Evolutionary conservation across 1,140 invertebrate species (phyloP), one percentile per base, ranked within the genome.

Genomic region (Glomeris maerens): DNA sequence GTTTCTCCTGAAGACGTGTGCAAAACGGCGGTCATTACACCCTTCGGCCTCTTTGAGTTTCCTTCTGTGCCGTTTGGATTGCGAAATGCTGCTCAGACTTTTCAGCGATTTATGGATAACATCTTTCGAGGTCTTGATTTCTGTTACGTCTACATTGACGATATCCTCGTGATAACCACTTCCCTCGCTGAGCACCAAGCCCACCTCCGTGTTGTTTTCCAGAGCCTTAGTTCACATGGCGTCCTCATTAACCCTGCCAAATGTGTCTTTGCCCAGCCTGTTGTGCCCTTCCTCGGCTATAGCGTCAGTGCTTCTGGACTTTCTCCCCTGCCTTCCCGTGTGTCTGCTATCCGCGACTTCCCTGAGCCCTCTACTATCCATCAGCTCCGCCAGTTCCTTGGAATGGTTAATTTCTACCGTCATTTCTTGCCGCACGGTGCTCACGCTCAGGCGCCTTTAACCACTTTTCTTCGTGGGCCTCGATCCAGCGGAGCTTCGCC

Each of bases 81-180:
- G 20, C 51, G 47, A 21, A 70, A 69, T 55, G 61, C 64, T 22
- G 62, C 64, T n/a, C 55, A 62, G 14, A 61, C 65, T 20, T 76
- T 74, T 54, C 68, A 74, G 57, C 49, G 72, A 13, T 64, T 68
- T 13, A 73, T 77, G 45, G 61, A 72, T 54, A 27, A 62, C n/a
- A 59, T 72, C 1, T 56, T 72, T 1, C 49, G 63, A 23, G 65
- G 59, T 4, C 54, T 61, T 20, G 56, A 60, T 27, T 72, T 66
- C 47, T 50, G 26, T 41, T 57, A 63, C 38, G 56, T 62, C 0
- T 77, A 73, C 54, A 45, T 77, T 0, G 74, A 77, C 53, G 75
- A 77, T 55, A 65, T 78, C 27, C 58, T 76, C 2, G 57, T 76
- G 3, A 69, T 59, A 39, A 64, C 60, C 1, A 46, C 58, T 2